phyloP scores from a whole-genome alignment of 2,888 invertebrate species.

The Emmelina monodactyla region DNA sequence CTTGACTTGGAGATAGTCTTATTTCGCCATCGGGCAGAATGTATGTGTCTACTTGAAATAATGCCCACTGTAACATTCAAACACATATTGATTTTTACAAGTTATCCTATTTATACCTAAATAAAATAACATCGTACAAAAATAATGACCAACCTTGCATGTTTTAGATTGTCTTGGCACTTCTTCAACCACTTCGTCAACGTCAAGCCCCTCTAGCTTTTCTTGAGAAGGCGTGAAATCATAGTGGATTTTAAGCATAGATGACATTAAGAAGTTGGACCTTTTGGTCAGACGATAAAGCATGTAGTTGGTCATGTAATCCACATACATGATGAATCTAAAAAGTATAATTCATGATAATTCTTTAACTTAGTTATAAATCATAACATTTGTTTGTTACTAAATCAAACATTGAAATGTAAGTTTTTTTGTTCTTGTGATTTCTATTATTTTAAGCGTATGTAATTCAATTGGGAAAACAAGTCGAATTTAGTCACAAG shows the following conservation, averaged over 20 bases:
- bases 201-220: constrained; percentile 36
- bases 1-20: constrained; percentile 68
- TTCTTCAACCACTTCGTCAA: constrained; percentile 59
- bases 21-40: constrained; percentile 42
- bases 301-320: constrained; percentile 76
- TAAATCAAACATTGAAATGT: no score
- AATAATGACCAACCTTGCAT: constrained; percentile 37
- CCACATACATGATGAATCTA: constrained; percentile 76
- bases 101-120: neutral
- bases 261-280: constrained; percentile 68
- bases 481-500: no score
- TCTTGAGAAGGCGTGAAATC: constrained; percentile 54
- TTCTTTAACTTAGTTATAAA: no score
- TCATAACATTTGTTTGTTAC: no score
- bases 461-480: no score
- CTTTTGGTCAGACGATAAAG: constrained; percentile 70
- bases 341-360: no score
- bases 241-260: constrained; percentile 62
- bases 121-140: neutral
- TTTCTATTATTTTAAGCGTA: no score
- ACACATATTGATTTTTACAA: neutral
- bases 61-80: constrained; percentile 60
- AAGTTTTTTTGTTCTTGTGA: no score
- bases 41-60: constrained; percentile 68
- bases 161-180: constrained; percentile 42